These are phyloP conservation scores for Lamprotornis superbus DNA, from an alignment of 2,113 vertebrate species.

Conservation along the genomic window DNA sequence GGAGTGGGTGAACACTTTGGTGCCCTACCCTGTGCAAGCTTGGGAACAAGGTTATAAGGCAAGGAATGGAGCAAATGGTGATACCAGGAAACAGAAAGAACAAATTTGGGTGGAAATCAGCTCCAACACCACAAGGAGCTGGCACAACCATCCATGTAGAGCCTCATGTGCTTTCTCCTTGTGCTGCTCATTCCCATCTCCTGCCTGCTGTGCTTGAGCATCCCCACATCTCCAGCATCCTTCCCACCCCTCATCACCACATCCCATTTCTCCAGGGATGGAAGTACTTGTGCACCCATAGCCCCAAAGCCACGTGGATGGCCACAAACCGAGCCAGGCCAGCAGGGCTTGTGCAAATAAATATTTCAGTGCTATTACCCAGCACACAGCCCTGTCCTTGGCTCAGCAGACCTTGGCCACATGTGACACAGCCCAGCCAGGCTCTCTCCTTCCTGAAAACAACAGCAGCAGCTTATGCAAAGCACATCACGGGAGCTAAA, in stretches of 20 bases:
- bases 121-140: not conserved
- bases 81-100: not conserved
- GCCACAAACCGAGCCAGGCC: accelerated
- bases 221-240: not conserved
- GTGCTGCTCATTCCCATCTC: not conserved
- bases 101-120: not conserved
- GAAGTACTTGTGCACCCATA: accelerated
- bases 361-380: not conserved
- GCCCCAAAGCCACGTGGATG: accelerated
- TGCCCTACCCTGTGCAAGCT: accelerated
- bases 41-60: not conserved
- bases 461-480: constrained; percentile 41
- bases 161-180: accelerated
- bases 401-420: not conserved
- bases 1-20: accelerated
- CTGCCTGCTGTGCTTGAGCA: not conserved
- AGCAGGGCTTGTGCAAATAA: not conserved
- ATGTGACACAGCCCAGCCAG: not conserved
- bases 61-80: not conserved
- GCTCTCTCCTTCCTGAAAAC: not conserved
- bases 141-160: accelerated
- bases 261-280: not conserved
- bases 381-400: not conserved
- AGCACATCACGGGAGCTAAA: constrained; percentile 55
- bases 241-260: not conserved